Evolutionary conservation across 2,113 vertebrate genomes (phyloP).

Genomic region (Ornithorhynchus anatinus): DNA sequence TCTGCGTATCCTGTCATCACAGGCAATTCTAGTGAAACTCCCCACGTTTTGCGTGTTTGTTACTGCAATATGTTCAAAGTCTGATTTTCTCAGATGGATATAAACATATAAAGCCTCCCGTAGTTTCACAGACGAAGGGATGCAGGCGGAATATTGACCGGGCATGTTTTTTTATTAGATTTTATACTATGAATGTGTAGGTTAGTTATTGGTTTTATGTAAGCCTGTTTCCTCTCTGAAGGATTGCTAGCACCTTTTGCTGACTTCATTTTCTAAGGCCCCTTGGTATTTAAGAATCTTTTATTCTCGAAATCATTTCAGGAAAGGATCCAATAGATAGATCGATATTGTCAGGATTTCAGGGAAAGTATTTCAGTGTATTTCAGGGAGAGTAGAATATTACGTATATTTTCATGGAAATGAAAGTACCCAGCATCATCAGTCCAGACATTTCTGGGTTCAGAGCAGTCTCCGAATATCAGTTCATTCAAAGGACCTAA

Average conservation of each 20-base stretch:
- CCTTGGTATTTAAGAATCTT: constrained; percentile 28
- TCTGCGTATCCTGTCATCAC: constrained; percentile 33
- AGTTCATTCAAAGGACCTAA: too few relatives aligned
- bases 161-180: constrained; percentile 54
- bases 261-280: constrained; percentile 42
- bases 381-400: too few relatives aligned
- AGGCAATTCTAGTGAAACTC: constrained; percentile 10
- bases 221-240: constrained; percentile 27
- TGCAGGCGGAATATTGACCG: constrained; percentile 20
- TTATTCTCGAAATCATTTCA: constrained; percentile 25
- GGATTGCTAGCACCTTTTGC: constrained; percentile 45
- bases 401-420: too few relatives aligned
- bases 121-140: constrained; percentile 43
- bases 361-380: too few relatives aligned
- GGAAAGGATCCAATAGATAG: not conserved
- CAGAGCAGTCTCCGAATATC: too few relatives aligned
- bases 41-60: constrained; percentile 14
- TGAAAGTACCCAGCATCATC: too few relatives aligned
- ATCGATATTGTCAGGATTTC: too few relatives aligned
- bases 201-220: constrained; percentile 10
- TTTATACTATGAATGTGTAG: constrained; percentile 42
- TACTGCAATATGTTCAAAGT: constrained; percentile 20
- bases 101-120: not conserved
- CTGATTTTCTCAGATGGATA: constrained; percentile 32
- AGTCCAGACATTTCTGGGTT: too few relatives aligned